Base-by-base conservation (phyloP, 2,888 invertebrate genomes). In the Notodonta ziczac region DNA sequence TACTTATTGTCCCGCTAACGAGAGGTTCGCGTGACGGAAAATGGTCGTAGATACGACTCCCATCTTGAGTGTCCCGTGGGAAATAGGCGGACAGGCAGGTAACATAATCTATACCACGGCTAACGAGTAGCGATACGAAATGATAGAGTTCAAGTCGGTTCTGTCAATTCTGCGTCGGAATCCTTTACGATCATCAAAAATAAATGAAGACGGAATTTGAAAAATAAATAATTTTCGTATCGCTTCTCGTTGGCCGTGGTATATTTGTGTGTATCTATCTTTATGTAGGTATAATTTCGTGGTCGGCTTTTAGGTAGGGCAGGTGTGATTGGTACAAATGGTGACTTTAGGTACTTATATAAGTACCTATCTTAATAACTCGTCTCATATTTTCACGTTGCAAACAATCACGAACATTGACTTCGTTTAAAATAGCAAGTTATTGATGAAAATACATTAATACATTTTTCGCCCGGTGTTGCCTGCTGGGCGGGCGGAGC, bases 11-110 rank as follows among this genome's bases (percentile, higher is more conserved):
- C 70, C 71, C 63, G 66, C 71, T 83, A 86, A 88, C 81, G 82
- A 86, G 81, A 76, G 77, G 64, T 73, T 86, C 68, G 87, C 86
- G 84, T 87, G 87, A 66, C 65, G 63, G 61, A 61, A 69, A 70
- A 74, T 69, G 72, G 67, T 75, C 63, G 67, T 60, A 72, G 70
- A 75, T 67, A 66, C 67, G 63, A 68, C 66, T 64, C 65, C 70
- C 70, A 72, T 77, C 71, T 74, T 65, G 65, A 70, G 67, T 74
- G 67, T 78, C 73, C 60, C 76, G 66, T 57, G 74, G 69, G 69
- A 67, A 62, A 24, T 52, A 32, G 32, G 6, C 61, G 14, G 24
- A 52, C 48, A 50, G 55, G 58, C 32, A 52, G 32, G 52, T 52
- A 52, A 9, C 16, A 16, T 50, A 14, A 50, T 50, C 9, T 50